A percentile compares a stretch with the other conserved stretches of the same genome.
Conservation (phyloP, 1,140 invertebrate species). For the Bombus balteatus region DNA sequence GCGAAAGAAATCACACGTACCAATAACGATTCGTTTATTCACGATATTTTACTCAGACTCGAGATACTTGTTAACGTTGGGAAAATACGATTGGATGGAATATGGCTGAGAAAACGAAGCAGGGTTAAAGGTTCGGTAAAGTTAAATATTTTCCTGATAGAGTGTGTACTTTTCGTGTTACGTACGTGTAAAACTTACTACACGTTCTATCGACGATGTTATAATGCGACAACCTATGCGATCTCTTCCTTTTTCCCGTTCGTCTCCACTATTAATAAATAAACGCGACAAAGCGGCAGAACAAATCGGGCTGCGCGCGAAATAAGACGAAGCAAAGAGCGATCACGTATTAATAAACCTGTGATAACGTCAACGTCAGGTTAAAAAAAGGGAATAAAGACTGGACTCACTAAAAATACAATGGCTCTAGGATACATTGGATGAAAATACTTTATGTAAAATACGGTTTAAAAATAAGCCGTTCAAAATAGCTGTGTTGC, state of each 20-base stretch:
- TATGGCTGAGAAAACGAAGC: not conserved
- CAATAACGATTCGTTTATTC: too few species aligned
- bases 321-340: slow-evolving; percentile 24
- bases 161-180: not conserved
- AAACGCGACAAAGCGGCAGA: slow-evolving; percentile 36
- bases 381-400: slow-evolving; percentile 18
- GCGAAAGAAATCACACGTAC: too few species aligned
- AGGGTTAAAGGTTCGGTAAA: not conserved
- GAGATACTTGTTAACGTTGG: too few species aligned
- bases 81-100: not conserved
- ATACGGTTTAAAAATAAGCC: slow-evolving; percentile 61
- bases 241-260: not conserved
- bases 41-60: too few species aligned
- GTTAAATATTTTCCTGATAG: not conserved
- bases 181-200: not conserved
- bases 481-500: slow-evolving; percentile 53
- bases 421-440: slow-evolving; percentile 40
- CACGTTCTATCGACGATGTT: not conserved
- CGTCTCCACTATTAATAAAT: slow-evolving; percentile 57
- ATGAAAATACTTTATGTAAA: slow-evolving; percentile 66
- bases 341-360: slow-evolving; percentile 56
- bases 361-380: slow-evolving; percentile 63
- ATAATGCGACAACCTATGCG: not conserved
- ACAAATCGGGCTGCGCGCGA: not conserved
- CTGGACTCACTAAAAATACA: slow-evolving; percentile 62